phyloP scores from a whole-genome alignment of 2,888 invertebrate genomes.

The Rhimphoctona megacephalus region DNA sequence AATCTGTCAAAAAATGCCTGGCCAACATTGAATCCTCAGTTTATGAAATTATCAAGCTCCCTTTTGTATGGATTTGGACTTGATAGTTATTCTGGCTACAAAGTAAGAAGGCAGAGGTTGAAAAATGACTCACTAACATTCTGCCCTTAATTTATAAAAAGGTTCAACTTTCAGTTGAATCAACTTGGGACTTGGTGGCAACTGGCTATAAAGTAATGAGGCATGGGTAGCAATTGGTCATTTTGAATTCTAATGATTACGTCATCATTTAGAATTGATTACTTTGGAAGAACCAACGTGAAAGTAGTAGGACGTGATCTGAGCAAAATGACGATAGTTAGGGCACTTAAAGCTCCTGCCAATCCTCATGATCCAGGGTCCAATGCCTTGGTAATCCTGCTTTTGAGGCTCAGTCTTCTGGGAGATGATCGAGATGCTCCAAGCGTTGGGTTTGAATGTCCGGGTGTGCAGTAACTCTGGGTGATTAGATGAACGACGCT shows the following conservation, averaged over 20 bases:
- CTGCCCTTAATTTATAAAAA: not conserved
- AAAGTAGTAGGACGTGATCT: not conserved
- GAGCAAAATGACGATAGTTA: not conserved
- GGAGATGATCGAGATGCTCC: slow-evolving; percentile 8
- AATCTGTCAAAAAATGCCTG: not conserved
- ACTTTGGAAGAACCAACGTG: not conserved
- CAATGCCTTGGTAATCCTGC: not conserved
- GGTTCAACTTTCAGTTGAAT: not conserved
- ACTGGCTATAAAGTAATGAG: not conserved
- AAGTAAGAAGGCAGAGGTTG: too few species aligned
- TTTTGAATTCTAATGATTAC: not conserved
- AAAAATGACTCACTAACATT: not conserved
- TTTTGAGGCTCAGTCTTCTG: slow-evolving; percentile 13
- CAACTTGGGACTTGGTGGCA: not conserved
- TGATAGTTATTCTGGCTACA: not conserved
- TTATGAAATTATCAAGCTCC: not conserved
- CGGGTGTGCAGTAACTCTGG: slow-evolving; percentile 50
- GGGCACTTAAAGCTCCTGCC: not conserved
- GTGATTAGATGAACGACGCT: slow-evolving; percentile 70
- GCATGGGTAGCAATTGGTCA: not conserved
- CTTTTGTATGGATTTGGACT: not conserved
- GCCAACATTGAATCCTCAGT: not conserved
- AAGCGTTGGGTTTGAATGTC: slow-evolving; percentile 46
- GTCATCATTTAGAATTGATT: not conserved
- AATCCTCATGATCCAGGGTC: slow-evolving; percentile 12